Base-by-base conservation (phyloP, 2,888 invertebrate species). In the Ochropleura leucogaster region DNA sequence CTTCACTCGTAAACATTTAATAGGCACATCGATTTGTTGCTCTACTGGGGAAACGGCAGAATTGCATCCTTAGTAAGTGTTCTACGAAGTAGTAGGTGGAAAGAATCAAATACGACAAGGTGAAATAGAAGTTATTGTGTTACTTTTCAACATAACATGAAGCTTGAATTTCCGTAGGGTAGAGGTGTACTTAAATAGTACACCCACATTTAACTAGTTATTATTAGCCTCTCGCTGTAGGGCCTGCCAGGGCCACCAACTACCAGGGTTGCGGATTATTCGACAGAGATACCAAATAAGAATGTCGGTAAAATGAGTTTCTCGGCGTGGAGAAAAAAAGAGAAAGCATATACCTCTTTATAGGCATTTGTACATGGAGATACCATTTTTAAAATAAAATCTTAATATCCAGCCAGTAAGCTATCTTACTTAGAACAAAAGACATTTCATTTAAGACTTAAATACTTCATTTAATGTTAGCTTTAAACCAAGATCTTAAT, bases 1-100 rank as follows among this genome's bases (percentile, higher is more conserved):
- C 89, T 89, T 84, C 76, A 78, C 71, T 87, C 87, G 87, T 92
- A 92, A 93, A 92, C 91, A 91, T 88, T 92, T 91, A 92, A 92
- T 91, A 90, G 90, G 84, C 87, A 85, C 78, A 88, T 87, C 88
- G 88, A 92, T 92, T 92, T 92, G 91, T 72, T 53, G 12, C 57
- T 66, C 49, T 57, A 16, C 10, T 46, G 6, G 47, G 30, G 20
- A 66, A 59, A 60, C 55, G 12, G 40, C 18, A 40, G 64, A 68
- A 80, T 53, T 59, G 67, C 44, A 44, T 64, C 12, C 9, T 51
- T 16, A 47, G 46, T 68, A 20, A 62, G 46, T 67, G 20, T 74
- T 74, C 7, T 49, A 51, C 30, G 10, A 46, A 51, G 44, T 72
- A 20, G 3, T 47, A 16, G 46, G 3, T 6, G 7, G 2, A 49